Percentiles rank a stretch among this genome's conserved stretches.
Conservation (phyloP, 2,113 vertebrate species). For the Bubo scandiacus region DNA sequence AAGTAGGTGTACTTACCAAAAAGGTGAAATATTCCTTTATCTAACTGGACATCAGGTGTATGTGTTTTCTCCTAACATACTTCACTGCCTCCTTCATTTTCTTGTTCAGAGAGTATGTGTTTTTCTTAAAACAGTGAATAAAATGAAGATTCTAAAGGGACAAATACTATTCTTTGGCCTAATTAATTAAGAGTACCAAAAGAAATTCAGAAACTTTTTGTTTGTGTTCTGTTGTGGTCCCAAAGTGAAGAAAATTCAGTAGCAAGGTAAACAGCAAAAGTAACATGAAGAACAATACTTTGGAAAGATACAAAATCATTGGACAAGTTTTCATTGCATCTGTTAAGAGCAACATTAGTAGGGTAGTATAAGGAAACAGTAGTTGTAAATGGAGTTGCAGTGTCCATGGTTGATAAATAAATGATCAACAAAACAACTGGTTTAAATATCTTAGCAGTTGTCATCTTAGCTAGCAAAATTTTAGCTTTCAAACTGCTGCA, state of each 20-base stretch:
- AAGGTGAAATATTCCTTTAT: neutral
- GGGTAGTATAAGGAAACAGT: neutral
- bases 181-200: neutral
- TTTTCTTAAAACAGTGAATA: neutral
- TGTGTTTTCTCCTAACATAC: neutral
- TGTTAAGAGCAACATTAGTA: neutral
- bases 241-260: neutral
- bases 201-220: neutral
- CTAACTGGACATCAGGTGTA: neutral
- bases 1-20: neutral
- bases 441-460: neutral
- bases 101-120: neutral
- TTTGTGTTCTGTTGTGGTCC: fast-evolving
- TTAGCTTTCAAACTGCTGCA: neutral
- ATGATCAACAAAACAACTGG: neutral
- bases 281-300: neutral
- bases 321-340: neutral
- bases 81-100: neutral
- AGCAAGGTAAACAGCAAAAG: neutral
- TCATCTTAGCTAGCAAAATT: neutral
- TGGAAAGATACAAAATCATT: neutral
- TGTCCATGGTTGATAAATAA: neutral
- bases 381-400: neutral
- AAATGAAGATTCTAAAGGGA: neutral
- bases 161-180: neutral